These are phyloP conservation scores for Drosophila nigromelanica DNA, from an alignment of 1,140 invertebrate genomes.

Conservation along the genomic window DNA sequence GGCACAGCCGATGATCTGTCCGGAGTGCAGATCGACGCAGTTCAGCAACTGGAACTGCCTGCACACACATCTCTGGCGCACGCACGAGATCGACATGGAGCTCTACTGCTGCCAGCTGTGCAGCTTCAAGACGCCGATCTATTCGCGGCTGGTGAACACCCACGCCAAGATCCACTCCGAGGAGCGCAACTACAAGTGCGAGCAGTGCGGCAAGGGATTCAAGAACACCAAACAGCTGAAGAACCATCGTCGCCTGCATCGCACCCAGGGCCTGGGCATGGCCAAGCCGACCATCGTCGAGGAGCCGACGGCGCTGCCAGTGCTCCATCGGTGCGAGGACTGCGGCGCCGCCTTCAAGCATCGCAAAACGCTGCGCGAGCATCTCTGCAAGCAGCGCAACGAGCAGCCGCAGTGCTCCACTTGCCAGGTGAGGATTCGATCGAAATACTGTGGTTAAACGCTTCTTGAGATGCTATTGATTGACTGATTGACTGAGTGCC, in stretches of 20 bases:
- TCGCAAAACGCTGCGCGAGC: constrained; percentile 70
- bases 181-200: constrained; percentile 87
- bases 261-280: constrained; percentile 76
- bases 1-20: constrained; percentile 86
- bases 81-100: constrained; percentile 91
- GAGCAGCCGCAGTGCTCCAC: constrained; percentile 87
- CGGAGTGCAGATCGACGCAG: constrained; percentile 86
- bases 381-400: constrained; percentile 73
- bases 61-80: constrained; percentile 91
- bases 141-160: constrained; percentile 87
- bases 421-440: constrained; percentile 84
- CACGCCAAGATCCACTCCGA: constrained; percentile 89
- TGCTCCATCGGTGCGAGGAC: constrained; percentile 70
- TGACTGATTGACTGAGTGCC: too few relatives aligned
- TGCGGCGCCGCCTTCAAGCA: constrained; percentile 76
- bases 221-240: constrained; percentile 90
- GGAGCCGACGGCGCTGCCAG: constrained; percentile 81
- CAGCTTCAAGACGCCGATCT: constrained; percentile 87
- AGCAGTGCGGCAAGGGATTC: constrained; percentile 89
- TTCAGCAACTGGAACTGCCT: constrained; percentile 86
- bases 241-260: constrained; percentile 87
- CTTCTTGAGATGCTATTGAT: too few relatives aligned
- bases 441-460: not conserved
- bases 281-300: constrained; percentile 86
- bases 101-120: constrained; percentile 88